These are phyloP conservation scores for Percopsis transmontana DNA, from an alignment of 2,113 vertebrate genomes.

Conservation along the genomic window DNA sequence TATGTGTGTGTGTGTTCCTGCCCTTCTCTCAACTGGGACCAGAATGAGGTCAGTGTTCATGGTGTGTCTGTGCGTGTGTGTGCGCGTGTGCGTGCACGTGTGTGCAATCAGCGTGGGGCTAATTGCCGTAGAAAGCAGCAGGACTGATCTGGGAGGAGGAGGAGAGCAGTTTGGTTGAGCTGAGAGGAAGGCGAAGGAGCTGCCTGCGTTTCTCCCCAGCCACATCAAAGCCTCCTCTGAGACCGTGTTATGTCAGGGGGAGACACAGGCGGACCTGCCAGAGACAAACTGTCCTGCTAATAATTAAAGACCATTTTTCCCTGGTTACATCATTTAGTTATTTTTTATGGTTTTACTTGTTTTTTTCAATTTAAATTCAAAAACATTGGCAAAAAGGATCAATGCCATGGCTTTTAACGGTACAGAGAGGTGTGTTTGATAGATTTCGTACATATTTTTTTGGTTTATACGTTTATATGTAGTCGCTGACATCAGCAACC, in stretches of 20 bases:
- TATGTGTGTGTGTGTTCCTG: conserved; percentile 24
- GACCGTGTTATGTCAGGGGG: conserved; percentile 38
- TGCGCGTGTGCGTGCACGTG: conserved; percentile 26
- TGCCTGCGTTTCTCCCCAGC: conserved; percentile 19
- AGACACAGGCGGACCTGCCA: conserved; percentile 38
- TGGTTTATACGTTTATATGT: no score
- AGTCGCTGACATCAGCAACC: no score
- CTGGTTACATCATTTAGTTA: background rate
- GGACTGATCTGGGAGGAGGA: conserved; percentile 45
- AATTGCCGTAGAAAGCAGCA: conserved; percentile 58
- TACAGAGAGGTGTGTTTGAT: no score
- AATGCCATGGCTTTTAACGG: no score
- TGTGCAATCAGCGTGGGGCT: conserved; percentile 62
- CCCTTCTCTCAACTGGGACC: conserved; percentile 50
- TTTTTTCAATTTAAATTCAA: no score
- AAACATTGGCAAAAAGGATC: no score
- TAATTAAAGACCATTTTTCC: background rate
- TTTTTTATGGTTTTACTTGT: background rate
- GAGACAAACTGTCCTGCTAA: conserved; percentile 42
- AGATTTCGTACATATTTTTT: no score
- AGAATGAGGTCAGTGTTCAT: conserved; percentile 58
- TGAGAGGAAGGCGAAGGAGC: conserved; percentile 29
- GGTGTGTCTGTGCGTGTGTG: conserved; percentile 35
- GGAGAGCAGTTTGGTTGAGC: conserved; percentile 47
- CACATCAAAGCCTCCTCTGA: conserved; percentile 36